phyloP scores from a whole-genome alignment of 1,140 invertebrate species.

The Bombus pascuorum region DNA sequence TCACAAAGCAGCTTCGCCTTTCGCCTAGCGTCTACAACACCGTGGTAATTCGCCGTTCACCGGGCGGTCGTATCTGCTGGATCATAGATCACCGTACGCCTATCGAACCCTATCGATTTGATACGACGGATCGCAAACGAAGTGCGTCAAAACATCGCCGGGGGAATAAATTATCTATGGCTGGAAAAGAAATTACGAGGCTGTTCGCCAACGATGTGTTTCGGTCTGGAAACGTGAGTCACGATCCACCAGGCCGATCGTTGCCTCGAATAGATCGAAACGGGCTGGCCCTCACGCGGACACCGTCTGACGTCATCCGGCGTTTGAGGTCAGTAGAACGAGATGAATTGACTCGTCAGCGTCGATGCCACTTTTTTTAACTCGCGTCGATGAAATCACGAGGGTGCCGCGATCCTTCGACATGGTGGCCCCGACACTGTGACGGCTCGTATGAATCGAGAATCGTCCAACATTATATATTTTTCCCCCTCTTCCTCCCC shows the following conservation, averaged over 20 bases:
- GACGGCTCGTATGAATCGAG: slow-evolving; percentile 24
- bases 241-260: slow-evolving; percentile 40
- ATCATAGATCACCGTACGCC: slow-evolving; percentile 16
- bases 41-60: slow-evolving; percentile 3
- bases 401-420: slow-evolving; percentile 55
- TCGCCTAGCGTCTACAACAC: background rate
- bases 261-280: slow-evolving; percentile 49
- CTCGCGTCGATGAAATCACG: slow-evolving; percentile 70
- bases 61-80: background rate
- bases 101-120: background rate
- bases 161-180: slow-evolving; percentile 10
- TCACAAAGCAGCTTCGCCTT: background rate
- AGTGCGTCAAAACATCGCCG: slow-evolving; percentile 16
- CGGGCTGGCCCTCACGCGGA: slow-evolving; percentile 24
- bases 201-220: slow-evolving; percentile 8
- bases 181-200: slow-evolving; percentile 16
- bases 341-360: slow-evolving; percentile 76
- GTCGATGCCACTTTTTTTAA: slow-evolving; percentile 68
- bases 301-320: slow-evolving; percentile 57
- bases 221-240: slow-evolving; percentile 49
- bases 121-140: background rate
- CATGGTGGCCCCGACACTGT: slow-evolving; percentile 51
- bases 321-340: slow-evolving; percentile 74
- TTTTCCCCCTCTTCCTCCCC: background rate
- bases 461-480: slow-evolving; percentile 28